These are phyloP conservation scores for Bergia puertoricense DNA, from an alignment of 92 coral and sea anemone species.

Conservation along the genomic window DNA sequence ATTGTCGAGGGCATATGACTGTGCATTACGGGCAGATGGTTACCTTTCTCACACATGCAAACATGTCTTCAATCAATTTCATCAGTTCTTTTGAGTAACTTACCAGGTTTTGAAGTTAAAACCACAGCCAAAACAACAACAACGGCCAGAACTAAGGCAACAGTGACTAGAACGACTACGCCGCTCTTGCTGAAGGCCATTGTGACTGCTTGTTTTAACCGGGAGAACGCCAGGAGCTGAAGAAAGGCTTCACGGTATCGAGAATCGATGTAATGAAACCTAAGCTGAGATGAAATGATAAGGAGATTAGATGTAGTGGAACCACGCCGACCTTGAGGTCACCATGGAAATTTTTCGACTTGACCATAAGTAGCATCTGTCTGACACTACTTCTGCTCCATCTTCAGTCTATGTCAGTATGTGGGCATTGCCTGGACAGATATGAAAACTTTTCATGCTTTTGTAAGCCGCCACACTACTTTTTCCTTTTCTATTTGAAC, in stretches of 20 bases:
- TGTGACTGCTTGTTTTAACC: not conserved
- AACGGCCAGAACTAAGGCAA: not conserved
- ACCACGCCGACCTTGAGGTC: not conserved
- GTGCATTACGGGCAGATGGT: not conserved
- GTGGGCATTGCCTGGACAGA: not conserved
- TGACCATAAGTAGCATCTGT: not conserved
- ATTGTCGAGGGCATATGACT: not conserved
- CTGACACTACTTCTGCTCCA: not conserved
- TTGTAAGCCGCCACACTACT: not conserved
- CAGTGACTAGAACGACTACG: not conserved
- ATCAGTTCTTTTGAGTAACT: not conserved
- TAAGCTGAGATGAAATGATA: not conserved
- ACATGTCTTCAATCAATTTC: too few species aligned
- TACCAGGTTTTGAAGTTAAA: slow-evolving; percentile 16
- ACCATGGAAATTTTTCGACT: not conserved
- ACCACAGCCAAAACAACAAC: slow-evolving; percentile 13
- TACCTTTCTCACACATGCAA: not conserved
- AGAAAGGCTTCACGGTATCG: not conserved
- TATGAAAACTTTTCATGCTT: too few species aligned
- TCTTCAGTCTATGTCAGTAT: not conserved
- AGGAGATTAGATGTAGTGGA: not conserved
- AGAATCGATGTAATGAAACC: not conserved
- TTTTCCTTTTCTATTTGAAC: not conserved
- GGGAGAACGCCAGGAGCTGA: not conserved
- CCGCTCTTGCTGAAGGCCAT: slow-evolving; percentile 22